A percentile compares a stretch with the other conserved stretches of the same genome.
Evolutionary conservation across 2,888 invertebrate species (phyloP).

Genomic region (Rhingia rostrata): DNA sequence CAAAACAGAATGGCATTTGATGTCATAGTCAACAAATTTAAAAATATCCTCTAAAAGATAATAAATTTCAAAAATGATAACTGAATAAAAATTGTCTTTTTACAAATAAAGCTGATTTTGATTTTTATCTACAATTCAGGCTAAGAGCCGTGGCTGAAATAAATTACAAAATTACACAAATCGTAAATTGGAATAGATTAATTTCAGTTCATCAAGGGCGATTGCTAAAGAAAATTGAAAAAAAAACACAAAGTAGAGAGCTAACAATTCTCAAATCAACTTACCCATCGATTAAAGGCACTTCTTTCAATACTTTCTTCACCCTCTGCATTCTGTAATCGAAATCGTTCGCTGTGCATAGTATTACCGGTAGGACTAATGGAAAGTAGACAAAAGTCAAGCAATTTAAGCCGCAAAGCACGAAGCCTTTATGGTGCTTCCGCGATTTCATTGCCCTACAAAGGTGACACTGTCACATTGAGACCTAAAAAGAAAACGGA

Average conservation of each 20-base stretch:
- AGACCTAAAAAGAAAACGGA: constrained; percentile 75
- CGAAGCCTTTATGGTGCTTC: constrained; percentile 82
- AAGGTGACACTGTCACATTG: constrained; percentile 80
- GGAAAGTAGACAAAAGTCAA: constrained; percentile 82
- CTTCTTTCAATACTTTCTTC: constrained; percentile 85
- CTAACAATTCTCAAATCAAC: constrained; percentile 67
- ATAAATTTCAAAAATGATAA: too few relatives aligned
- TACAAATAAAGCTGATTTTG: too few relatives aligned
- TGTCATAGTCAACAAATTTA: too few relatives aligned
- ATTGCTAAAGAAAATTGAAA: too few relatives aligned
- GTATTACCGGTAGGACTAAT: constrained; percentile 80
- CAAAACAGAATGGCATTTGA: too few relatives aligned
- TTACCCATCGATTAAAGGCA: constrained; percentile 86
- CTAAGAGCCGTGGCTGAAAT: background rate
- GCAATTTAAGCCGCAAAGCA: constrained; percentile 83
- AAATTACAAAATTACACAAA: constrained; percentile 5
- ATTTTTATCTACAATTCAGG: too few relatives aligned
- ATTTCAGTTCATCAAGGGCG: background rate
- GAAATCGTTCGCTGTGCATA: constrained; percentile 83
- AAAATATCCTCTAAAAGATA: too few relatives aligned
- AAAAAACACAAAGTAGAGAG: background rate
- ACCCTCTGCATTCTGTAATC: constrained; percentile 85
- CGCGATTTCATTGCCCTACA: constrained; percentile 83
- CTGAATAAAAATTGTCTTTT: too few relatives aligned
- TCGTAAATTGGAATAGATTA: background rate